These are phyloP conservation scores for Oceanites oceanicus DNA, from an alignment of 2,113 vertebrate species.

Conservation along the genomic window DNA sequence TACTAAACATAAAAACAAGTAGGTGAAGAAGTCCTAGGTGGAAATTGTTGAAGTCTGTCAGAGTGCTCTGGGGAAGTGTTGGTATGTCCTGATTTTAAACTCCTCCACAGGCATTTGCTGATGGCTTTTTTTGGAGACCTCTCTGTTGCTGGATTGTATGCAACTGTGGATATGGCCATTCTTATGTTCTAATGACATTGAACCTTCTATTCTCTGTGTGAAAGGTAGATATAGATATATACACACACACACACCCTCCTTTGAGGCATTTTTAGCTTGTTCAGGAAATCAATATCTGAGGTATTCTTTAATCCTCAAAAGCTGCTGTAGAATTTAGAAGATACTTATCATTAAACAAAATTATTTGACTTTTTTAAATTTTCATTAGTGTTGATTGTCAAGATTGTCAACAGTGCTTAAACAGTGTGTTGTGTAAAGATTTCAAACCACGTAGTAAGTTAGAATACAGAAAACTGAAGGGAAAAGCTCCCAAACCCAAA, in stretches of 20 bases:
- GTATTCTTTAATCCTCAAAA: not conserved
- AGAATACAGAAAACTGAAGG: not conserved
- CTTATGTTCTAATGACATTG: not conserved
- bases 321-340: not conserved
- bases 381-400: not conserved
- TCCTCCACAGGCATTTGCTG: not conserved
- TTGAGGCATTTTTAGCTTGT: not conserved
- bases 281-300: not conserved
- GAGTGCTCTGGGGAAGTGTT: not conserved
- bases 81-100: not conserved
- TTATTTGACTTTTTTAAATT: not conserved
- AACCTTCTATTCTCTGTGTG: not conserved
- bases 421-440: not conserved
- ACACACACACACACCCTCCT: accelerated
- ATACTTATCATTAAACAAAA: not conserved
- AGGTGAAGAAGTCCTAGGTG: not conserved
- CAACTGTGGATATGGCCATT: not conserved
- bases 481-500: not conserved
- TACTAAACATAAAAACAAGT: not conserved
- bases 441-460: not conserved
- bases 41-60: not conserved
- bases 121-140: not conserved
- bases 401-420: not conserved
- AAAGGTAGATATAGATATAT: not conserved
- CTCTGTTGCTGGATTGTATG: not conserved